Percentiles rank a stretch among this genome's conserved stretches.
phyloP scores from a whole-genome alignment of 92 coral and sea anemone species.

The Palythoa heliodiscus region DNA sequence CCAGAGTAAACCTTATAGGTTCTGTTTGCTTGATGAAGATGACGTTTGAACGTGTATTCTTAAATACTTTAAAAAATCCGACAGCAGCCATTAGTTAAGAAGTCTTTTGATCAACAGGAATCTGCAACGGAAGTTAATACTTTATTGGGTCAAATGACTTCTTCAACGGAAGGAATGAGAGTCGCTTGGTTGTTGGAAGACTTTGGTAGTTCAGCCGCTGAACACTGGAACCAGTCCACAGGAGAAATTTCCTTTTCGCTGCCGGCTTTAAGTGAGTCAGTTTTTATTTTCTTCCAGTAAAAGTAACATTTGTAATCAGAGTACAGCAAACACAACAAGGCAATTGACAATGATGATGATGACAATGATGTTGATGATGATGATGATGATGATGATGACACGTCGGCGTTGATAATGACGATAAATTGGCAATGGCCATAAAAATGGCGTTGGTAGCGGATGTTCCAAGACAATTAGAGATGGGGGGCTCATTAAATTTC shows the following conservation, averaged over 20 bases:
- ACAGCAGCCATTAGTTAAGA: neutral
- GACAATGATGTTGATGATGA: too few species aligned
- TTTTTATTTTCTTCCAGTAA: too few species aligned
- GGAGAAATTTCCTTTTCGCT: slow-evolving; percentile 31
- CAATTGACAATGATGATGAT: neutral
- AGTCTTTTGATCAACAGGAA: slow-evolving; percentile 26
- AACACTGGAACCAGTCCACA: slow-evolving; percentile 46
- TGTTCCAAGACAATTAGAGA: neutral
- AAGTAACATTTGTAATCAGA: neutral
- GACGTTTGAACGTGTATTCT: neutral
- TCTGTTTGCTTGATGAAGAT: neutral
- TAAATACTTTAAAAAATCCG: too few species aligned
- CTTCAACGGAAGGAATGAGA: slow-evolving; percentile 47
- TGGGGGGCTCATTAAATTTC: too few species aligned
- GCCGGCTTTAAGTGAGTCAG: slow-evolving; percentile 44
- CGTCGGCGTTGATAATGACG: too few species aligned
- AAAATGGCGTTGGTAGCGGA: neutral
- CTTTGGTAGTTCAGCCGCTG: slow-evolving; percentile 60
- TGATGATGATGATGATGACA: too few species aligned
- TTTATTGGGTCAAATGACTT: slow-evolving; percentile 31
- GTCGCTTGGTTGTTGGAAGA: slow-evolving; percentile 61
- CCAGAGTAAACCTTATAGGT: neutral
- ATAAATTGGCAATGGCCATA: neutral
- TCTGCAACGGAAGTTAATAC: slow-evolving; percentile 29
- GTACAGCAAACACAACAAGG: neutral